Evolutionary conservation across 30 jellyfish, hydroid and myxozoan species (phyloP).

Genomic region (Mastigias papua): DNA sequence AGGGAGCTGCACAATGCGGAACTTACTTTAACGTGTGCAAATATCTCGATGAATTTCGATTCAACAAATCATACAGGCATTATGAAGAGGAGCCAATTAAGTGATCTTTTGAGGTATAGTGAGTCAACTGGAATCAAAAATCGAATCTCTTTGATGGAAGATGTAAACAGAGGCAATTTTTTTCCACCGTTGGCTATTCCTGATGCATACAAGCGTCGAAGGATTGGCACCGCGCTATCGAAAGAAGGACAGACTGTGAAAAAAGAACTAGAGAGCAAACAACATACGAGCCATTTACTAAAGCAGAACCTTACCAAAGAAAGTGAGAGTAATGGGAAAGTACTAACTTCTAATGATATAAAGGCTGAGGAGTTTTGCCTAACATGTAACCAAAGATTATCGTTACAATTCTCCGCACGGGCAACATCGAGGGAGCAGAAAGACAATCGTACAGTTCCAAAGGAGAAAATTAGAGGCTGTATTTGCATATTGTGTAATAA

Average conservation of each 20-base stretch:
- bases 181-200: conserved; percentile 72
- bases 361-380: conserved; percentile 20
- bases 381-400: conserved; percentile 58
- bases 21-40: not conserved
- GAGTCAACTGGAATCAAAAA: not conserved
- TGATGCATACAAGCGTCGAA: conserved; percentile 21
- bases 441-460: not conserved
- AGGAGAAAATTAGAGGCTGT: conserved; percentile 30
- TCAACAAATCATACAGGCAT: not conserved
- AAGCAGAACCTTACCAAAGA: conserved; percentile 15
- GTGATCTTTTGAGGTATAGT: not conserved
- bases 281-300: conserved; percentile 9
- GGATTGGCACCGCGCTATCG: conserved; percentile 28
- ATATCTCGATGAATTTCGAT: not conserved
- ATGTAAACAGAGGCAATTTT: conserved; percentile 20
- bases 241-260: conserved; percentile 69
- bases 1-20: not conserved
- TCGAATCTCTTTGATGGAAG: conserved; percentile 32
- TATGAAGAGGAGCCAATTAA: not conserved
- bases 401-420: conserved; percentile 15
- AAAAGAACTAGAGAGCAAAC: conserved; percentile 55
- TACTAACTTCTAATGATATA: not conserved
- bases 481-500: conserved; percentile 63
- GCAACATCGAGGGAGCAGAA: conserved; percentile 1
- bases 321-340: not conserved